Conservation (phyloP, 2,113 vertebrate genomes). For the Gadus macrocephalus region DNA sequence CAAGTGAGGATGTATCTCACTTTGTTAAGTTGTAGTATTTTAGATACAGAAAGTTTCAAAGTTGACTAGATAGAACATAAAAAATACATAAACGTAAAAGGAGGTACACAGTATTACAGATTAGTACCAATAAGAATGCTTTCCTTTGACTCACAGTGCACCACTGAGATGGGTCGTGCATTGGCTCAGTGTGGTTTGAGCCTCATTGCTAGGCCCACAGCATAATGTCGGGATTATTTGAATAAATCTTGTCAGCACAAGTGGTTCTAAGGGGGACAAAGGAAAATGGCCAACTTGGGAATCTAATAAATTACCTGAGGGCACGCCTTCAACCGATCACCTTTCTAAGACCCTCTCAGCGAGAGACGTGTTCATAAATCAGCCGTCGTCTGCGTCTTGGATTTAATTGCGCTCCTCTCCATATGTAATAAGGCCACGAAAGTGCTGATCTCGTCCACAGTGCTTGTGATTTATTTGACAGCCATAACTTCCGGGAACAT, state of each 20-base stretch:
- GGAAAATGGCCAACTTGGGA: conserved; percentile 54
- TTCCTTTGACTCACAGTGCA: not conserved
- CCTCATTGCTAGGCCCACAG: conserved; percentile 31
- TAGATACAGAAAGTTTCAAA: no score
- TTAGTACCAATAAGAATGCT: not conserved
- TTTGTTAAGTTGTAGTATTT: no score
- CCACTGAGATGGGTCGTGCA: conserved; percentile 16
- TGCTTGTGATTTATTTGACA: conserved; percentile 48
- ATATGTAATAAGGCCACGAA: conserved; percentile 50
- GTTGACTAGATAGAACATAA: not conserved
- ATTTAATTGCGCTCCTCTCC: conserved; percentile 53
- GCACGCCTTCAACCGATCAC: conserved; percentile 43
- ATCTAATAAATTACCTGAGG: conserved; percentile 62
- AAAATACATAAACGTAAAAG: conserved; percentile 9
- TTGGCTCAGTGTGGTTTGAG: conserved; percentile 9
- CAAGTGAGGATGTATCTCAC: no score
- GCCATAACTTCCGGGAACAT: conserved; percentile 43
- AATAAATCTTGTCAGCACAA: conserved; percentile 52
- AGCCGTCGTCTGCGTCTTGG: conserved; percentile 40
- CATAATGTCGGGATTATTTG: conserved; percentile 36
- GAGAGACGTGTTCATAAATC: conserved; percentile 61
- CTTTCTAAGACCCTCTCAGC: conserved; percentile 50
- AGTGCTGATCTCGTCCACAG: conserved; percentile 33
- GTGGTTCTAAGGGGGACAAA: conserved; percentile 28
- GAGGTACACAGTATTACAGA: not conserved